Conservation (phyloP, 2,797 vertebrate genomes). For the Loris lydekkerianus region DNA sequence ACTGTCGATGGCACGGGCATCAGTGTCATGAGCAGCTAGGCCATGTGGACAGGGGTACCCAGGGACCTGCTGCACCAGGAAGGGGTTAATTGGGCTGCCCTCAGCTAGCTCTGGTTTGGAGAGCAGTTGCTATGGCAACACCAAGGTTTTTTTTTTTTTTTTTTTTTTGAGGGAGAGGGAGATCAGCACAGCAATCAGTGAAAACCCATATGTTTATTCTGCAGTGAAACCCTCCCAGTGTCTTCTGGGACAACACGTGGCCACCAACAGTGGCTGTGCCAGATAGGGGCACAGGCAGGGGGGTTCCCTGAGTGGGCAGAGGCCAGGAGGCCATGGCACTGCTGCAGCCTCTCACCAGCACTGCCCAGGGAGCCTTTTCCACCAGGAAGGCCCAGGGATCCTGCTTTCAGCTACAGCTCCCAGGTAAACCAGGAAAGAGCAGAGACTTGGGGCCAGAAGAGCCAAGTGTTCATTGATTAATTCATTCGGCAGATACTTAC, state of each 20-base stretch:
- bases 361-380: background rate
- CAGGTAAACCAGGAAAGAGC: background rate
- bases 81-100: constrained; percentile 90
- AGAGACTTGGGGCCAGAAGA: background rate
- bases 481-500: background rate
- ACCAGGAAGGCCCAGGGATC: background rate
- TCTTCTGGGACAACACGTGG: constrained; percentile 81
- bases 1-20: background rate
- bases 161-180: constrained; percentile 66
- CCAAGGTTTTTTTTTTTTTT: constrained; percentile 54
- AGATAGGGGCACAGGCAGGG: constrained; percentile 70
- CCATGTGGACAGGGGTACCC: background rate
- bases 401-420: background rate
- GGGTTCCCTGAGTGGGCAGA: constrained; percentile 62
- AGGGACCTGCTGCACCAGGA: constrained; percentile 69
- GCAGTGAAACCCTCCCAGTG: constrained; percentile 86
- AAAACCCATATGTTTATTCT: constrained; percentile 90
- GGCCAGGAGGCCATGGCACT: background rate
- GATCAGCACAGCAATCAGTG: constrained; percentile 86
- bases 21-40: background rate
- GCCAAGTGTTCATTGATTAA: background rate
- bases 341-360: background rate
- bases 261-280: background rate
- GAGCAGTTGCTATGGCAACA: constrained; percentile 91
- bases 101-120: constrained; percentile 88